Evolutionary conservation across 2,113 vertebrate species (phyloP).

Genomic region (Marcusenius ussheri): DNA sequence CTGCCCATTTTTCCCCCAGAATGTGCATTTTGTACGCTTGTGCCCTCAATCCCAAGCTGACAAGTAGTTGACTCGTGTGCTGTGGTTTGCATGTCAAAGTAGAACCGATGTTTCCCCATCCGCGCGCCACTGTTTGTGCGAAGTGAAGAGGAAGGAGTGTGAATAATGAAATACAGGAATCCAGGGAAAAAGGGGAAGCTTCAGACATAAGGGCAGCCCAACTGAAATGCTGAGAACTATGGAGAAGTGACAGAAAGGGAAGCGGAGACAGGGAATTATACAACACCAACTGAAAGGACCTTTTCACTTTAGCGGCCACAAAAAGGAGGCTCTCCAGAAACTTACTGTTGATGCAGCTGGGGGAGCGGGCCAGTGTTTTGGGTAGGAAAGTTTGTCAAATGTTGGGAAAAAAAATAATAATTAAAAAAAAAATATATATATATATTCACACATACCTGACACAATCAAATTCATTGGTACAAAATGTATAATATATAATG

Average conservation of each 20-base stretch:
- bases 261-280: constrained; percentile 81
- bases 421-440: not conserved
- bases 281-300: constrained; percentile 61
- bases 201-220: constrained; percentile 63
- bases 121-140: constrained; percentile 67
- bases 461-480: not conserved
- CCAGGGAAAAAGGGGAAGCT: constrained; percentile 90
- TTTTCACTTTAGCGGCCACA: constrained; percentile 33
- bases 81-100: constrained; percentile 66
- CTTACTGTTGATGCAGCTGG: not conserved
- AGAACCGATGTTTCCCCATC: constrained; percentile 74
- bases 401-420: not conserved
- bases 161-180: constrained; percentile 92
- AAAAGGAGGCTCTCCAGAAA: constrained; percentile 32
- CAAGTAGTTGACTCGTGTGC: not conserved
- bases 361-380: not conserved
- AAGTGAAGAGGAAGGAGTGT: constrained; percentile 83
- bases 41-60: not conserved
- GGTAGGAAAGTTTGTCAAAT: not conserved
- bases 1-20: not conserved
- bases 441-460: not conserved
- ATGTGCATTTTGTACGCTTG: not conserved
- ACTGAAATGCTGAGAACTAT: constrained; percentile 85
- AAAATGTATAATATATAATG: not conserved
- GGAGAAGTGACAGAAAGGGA: constrained; percentile 98